Evolutionary conservation across 2,888 invertebrate genomes (phyloP), one percentile per base, ranked within the genome.

Genomic region (Cheilosia pagana): DNA sequence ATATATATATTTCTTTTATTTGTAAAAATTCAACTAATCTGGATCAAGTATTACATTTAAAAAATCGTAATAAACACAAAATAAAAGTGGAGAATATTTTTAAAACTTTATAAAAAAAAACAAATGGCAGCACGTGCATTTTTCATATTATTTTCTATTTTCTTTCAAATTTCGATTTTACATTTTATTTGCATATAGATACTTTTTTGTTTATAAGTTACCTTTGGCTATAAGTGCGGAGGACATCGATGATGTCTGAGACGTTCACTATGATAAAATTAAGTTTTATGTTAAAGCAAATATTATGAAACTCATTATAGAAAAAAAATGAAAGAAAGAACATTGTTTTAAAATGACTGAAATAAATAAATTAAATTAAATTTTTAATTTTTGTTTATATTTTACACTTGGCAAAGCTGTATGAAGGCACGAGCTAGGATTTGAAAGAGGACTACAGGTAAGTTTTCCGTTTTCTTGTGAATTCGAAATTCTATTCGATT

Each of bases 331-430:
- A 12, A 48, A 62, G 50, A 68, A 35, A 25, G 5, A 59, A 50
- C 19, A 31, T 31, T 63, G 70, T 81, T 77, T 82, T 41, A 72
- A 77, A 77, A 74, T 74, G 83, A 83, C 83, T 83, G 83, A 83
- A 83, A 68, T 78, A 78, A 83, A 70, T 68, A 72, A 74, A 82
- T 65, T 45, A 68, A 68, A 77, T 45, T 16, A 35, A 62, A 78
- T 67, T 55, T 78, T 21, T 43, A 60, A 67, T 23, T 41, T n/a
- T 1, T 23, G 3, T 45, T n/a, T 19, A 55, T 59, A 14, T 50
- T 50, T 23, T 43, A 43, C 35, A 35, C 43, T 7, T 16, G 43
- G 16, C n/a, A 16, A 16, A 16, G 0, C 2, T 43, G 14, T 1
- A 41, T 14, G 2, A 41, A n/a, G 1, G n/a, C 12, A 3, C 10